Conservation (phyloP, 2,888 invertebrate genomes). For the Cryptosula pallasiana region DNA sequence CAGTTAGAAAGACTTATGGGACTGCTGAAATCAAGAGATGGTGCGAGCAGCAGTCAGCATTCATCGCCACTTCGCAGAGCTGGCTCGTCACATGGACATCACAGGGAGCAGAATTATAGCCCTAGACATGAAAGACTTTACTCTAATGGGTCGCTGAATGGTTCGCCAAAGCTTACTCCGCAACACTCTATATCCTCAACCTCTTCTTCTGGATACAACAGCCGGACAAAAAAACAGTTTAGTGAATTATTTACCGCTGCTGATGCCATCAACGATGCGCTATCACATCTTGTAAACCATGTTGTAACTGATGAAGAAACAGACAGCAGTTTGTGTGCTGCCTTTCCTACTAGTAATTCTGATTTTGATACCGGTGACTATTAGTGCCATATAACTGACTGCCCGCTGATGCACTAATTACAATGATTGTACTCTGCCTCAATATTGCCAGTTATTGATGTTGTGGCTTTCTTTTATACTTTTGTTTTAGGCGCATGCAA, state of each 20-base stretch:
- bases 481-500: too few species aligned
- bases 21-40: constrained; percentile 4
- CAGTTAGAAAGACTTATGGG: constrained; percentile 15
- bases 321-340: neutral
- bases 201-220: constrained; percentile 8
- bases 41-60: neutral
- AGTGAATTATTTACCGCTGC: constrained; percentile 10
- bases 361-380: neutral
- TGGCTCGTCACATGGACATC: neutral
- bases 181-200: constrained; percentile 12
- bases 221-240: constrained; percentile 7
- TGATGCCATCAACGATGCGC: constrained; percentile 21
- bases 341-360: constrained; percentile 12
- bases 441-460: neutral
- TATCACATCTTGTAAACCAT: constrained; percentile 21
- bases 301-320: constrained; percentile 18
- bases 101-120: neutral
- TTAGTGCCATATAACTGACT: neutral
- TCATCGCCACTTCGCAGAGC: neutral
- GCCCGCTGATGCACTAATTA: neutral
- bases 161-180: constrained; percentile 9
- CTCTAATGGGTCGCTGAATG: constrained; percentile 3
- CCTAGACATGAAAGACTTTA: constrained; percentile 1
- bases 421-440: neutral
- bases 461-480: neutral